Evolutionary conservation across 2,888 invertebrate genomes (phyloP), one percentile per base, ranked within the genome.

Genomic region (Pseudoips prasinana): DNA sequence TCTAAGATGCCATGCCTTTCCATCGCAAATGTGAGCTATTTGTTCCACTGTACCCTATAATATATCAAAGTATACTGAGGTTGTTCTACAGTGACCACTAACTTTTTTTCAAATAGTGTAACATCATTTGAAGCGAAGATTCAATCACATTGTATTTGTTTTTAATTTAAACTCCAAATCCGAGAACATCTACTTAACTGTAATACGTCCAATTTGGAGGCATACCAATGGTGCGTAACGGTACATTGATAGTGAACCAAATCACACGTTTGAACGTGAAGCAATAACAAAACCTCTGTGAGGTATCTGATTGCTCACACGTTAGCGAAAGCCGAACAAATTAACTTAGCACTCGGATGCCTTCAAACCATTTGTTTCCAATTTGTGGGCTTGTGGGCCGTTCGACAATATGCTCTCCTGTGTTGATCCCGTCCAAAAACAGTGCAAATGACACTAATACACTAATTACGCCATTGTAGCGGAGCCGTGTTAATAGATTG

Each of bases 361-460:
- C 64, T 67, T 64, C 64, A 66, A 69, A 79, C 79, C 73, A 84
- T 84, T 86, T 82, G 80, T 71, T 76, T 72, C 83, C 82, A 86
- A 87, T 84, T 86, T 83, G 80, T 77, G 69, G 60, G 62, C 64
- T 86, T 83, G 80, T 77, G 69, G 60, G 62, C 64, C 46, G 67
- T 51, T 74, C 79, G 76, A 83, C 85, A 86, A 76, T 78, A 71
- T 79, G 69, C 69, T 59, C 71, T 71, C 67, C 74, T 79, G 73
- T 85, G 83, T 86, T 85, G 77, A 87, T 87, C 87, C 83, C 83
- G 67, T 81, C 81, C 82, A 78, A 82, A 83, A 85, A 84, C 68
- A 84, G 84, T 85, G 84, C 84, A 75, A 86, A 86, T 81, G 86
- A 84, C 83, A 84, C 88, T 87, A 87, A 88, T 86, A 84, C 83